phyloP scores from a whole-genome alignment of 2,888 invertebrate species.

The Zygaena filipendulae region DNA sequence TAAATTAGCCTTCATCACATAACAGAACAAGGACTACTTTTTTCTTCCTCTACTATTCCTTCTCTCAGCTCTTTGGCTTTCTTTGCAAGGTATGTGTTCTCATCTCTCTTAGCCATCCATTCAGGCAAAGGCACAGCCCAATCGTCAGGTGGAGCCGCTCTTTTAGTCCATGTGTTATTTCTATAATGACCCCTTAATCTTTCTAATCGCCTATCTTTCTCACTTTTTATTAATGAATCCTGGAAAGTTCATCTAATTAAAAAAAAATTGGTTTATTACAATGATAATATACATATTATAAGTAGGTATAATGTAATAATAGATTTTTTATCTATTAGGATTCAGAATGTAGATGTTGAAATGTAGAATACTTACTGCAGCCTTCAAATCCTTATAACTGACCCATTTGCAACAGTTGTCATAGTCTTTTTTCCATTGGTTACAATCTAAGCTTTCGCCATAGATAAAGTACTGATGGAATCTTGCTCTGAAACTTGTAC shows the following conservation, averaged over 20 bases:
- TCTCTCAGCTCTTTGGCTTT: constrained; percentile 72
- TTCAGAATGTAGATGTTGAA: no score
- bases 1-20: constrained; percentile 36
- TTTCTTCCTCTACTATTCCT: constrained; percentile 29
- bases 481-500: constrained; percentile 76
- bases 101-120: constrained; percentile 74
- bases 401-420: constrained; percentile 79
- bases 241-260: no score
- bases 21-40: constrained; percentile 34
- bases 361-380: constrained; percentile 76
- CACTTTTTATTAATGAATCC: constrained; percentile 77
- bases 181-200: constrained; percentile 74
- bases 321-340: no score
- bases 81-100: constrained; percentile 72
- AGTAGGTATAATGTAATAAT: constrained; percentile 1
- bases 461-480: constrained; percentile 89
- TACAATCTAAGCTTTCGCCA: constrained; percentile 79
- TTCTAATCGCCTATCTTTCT: constrained; percentile 70
- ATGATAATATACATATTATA: constrained; percentile 10
- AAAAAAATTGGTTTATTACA: no score
- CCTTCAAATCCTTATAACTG: constrained; percentile 68
- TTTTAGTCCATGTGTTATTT: constrained; percentile 84
- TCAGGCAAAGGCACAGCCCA: constrained; percentile 87
- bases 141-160: constrained; percentile 79
- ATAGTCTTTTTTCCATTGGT: constrained; percentile 82